Conservation (phyloP, 2,888 invertebrate genomes). For the Temnothorax rugatulus region DNA sequence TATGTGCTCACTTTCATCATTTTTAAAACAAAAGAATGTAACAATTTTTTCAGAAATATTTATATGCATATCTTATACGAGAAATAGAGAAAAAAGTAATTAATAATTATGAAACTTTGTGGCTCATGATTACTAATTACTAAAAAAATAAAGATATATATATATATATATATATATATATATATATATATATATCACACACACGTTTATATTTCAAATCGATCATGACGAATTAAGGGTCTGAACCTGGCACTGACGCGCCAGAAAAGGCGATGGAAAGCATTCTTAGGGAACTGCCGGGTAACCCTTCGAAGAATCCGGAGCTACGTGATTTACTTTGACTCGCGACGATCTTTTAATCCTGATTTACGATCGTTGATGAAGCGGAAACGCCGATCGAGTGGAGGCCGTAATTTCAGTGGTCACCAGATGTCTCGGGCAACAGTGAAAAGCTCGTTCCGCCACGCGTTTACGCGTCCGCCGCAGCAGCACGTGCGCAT, state of each 20-base stretch:
- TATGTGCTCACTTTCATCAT: background rate
- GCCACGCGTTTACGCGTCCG: conserved; percentile 48
- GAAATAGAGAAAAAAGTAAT: background rate
- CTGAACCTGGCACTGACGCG: background rate
- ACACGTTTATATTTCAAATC: background rate
- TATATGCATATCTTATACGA: background rate
- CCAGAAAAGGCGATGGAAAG: conserved; percentile 11
- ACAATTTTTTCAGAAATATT: background rate
- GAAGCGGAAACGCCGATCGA: conserved; percentile 71
- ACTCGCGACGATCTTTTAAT: conserved; percentile 70
- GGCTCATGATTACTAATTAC: background rate
- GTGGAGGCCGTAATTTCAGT: conserved; percentile 58
- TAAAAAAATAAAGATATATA: background rate
- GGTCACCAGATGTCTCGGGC: conserved; percentile 61
- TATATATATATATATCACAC: too few species aligned
- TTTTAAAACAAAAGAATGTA: background rate
- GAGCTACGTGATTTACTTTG: conserved; percentile 58
- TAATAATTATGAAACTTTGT: background rate
- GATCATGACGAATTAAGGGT: background rate
- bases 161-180: too few species aligned
- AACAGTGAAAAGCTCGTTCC: conserved; percentile 53
- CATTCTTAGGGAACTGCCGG: conserved; percentile 11
- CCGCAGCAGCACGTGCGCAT: conserved; percentile 58
- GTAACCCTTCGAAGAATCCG: conserved; percentile 33
- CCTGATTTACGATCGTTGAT: conserved; percentile 74